Base-by-base conservation (phyloP, 2,888 invertebrate genomes). In the Xylota sylvarum region DNA sequence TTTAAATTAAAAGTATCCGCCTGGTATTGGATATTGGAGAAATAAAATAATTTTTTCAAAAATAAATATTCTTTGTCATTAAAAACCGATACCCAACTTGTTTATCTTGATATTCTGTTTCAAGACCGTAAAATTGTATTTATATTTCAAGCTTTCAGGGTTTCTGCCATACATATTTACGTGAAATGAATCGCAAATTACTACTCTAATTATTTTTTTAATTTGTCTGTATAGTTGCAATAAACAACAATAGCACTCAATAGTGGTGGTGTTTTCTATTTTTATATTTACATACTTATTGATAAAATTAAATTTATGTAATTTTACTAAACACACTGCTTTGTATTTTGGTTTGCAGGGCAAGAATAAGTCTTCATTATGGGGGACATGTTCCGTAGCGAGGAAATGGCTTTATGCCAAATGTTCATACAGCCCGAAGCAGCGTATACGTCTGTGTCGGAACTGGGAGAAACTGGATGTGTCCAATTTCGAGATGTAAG, bases 401-500 rank as follows among this genome's bases (percentile, higher is more conserved):
- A 97, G 93, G 96, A 97, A 94, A 98, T 98, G 98, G 96, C 96
- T 84, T 93, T 97, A 89, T 97, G 97, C 94, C 98, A 99, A 94
- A 96, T 98, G 93, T 98, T 98, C 94, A 96, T 98, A 90, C 98
- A 98, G 93, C 97, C 98, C 50, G 98, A 98, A 94, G 97, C 98
- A 74, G 98, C 98, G 0, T 99, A 98, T 93, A 96, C 96, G 89
- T 97, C 98, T 89, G 97, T 99, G 88, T 97, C 98, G 1, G 98
- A 98, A 93, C 94, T 98, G 88, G 98, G 98, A 65, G 98, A 99
- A 93, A 96, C 97, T 70, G 98, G 98, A 89, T 95, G 97, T 84
- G 98, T 98, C 77, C 98, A 98, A 94, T 99, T 99, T 93, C 95
- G 98, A 94, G 98, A 98, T 94, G 98, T 98, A 94, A 96, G 96